Conservation (phyloP, 2,888 invertebrate species). For the Taenaris catops region DNA sequence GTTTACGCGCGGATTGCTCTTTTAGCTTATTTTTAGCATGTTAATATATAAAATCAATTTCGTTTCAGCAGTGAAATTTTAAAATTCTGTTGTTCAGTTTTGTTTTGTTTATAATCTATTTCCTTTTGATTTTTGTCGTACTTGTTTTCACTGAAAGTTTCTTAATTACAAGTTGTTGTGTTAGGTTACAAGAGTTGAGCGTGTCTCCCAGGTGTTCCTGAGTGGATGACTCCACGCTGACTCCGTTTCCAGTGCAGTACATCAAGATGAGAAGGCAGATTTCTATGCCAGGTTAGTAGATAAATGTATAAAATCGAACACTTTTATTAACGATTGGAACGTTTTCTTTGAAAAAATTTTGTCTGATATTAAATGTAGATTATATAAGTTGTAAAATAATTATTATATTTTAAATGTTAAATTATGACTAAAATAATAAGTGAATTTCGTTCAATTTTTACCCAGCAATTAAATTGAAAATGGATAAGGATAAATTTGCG, state of each 20-base stretch:
- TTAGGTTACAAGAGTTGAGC: slow-evolving; percentile 44
- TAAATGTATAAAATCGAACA: neutral
- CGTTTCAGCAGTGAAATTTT: slow-evolving; percentile 30
- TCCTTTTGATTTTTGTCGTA: no score
- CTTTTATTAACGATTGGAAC: neutral
- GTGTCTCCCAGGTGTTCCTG: slow-evolving; percentile 52
- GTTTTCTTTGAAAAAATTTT: no score
- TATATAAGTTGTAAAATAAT: no score
- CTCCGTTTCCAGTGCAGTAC: slow-evolving; percentile 28
- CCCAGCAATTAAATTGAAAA: neutral
- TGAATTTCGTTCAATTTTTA: no score
- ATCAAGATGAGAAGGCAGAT: slow-evolving; percentile 57
- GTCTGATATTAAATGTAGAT: no score
- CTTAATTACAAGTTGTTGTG: slow-evolving; percentile 18
- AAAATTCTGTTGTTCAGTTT: neutral
- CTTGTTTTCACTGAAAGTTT: slow-evolving; percentile 21
- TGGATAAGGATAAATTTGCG: no score
- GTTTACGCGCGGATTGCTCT: slow-evolving; percentile 46
- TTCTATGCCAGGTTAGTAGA: slow-evolving; percentile 56
- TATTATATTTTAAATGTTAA: no score
- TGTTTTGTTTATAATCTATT: no score
- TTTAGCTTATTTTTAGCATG: slow-evolving; percentile 1
- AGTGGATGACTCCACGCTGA: slow-evolving; percentile 53
- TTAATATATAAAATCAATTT: slow-evolving; percentile 18
- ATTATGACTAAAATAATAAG: no score